phyloP scores from a whole-genome alignment of 2,113 vertebrate genomes.

The Odocoileus hemionus region DNA sequence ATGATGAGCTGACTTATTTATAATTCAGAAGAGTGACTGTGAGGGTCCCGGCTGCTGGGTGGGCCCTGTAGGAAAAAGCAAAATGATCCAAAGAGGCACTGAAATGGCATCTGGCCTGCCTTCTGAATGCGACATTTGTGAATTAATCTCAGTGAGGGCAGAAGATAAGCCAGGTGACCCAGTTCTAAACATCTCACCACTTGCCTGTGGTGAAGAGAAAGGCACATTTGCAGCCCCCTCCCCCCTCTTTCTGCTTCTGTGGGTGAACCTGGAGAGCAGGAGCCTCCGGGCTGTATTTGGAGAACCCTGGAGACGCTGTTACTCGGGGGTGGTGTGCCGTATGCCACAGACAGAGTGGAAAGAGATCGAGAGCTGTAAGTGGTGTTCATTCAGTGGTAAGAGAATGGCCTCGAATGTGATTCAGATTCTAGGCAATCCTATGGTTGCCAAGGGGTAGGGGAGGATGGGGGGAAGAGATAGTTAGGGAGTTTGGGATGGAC shows the following conservation, averaged over 20 bases:
- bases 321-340: not conserved
- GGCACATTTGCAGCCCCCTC: fast-evolving
- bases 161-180: not conserved
- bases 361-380: not conserved
- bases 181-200: not conserved
- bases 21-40: not conserved
- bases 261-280: not conserved
- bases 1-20: not conserved
- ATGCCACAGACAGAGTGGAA: not conserved
- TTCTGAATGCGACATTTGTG: not conserved
- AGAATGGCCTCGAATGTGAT: not conserved
- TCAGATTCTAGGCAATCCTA: not conserved
- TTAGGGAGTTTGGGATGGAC: not conserved
- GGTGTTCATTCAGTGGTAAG: not conserved
- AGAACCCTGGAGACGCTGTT: not conserved
- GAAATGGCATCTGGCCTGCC: not conserved
- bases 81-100: not conserved
- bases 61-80: not conserved
- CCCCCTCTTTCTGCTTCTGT: not conserved
- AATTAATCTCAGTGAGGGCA: not conserved
- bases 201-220: not conserved
- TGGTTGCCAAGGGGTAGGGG: not conserved
- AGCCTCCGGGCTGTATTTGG: not conserved
- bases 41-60: not conserved
- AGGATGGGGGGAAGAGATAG: not conserved